Evolutionary conservation across 2,797 vertebrate species (phyloP), one percentile per base, ranked within the genome.

Genomic region (Acanthurus lineatus): DNA sequence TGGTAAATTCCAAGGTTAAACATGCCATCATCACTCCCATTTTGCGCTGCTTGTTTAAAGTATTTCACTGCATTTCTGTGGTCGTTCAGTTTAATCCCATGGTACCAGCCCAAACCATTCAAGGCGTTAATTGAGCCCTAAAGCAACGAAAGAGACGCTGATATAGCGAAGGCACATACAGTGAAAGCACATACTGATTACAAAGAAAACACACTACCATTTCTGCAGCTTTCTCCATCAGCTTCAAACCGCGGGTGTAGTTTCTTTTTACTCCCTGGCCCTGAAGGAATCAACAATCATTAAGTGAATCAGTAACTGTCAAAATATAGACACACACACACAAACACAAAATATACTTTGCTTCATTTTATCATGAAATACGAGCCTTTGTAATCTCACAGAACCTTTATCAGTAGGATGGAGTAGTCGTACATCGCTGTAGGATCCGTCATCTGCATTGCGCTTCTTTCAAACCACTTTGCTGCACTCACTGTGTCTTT

Each of bases 61-160:
- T 96, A 97, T 60, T 93, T 88, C 1, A 94, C 85, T 0, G 97
- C 97, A 62, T 91, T 96, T 64, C 42, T 88, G 76, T 95, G 93
- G 85, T 98, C 95, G 64, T 93, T 95, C 73, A 91, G 94, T 52
- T 96, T 92, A 44, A 86, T 93, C 90, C 96, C 95, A 84, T 97
- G 96, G 91, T 98, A 98, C 97, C 97, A 98, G 63, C 97, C 98
- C 56, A 98, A 84, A 62, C 96, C 97, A 56, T 98, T 99, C 90
- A 99, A 91, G 40, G 97, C 98, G 17, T 95, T 95, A 75, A 95
- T 94, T 68, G 96, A 96, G 35, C 98, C 98, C 98, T 98, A 71
- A 54, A 75, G 86, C 82, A 40, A 81, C 66, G 81, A 92, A 83
- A 82, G 73, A 79, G 54, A 88, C 17, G 69, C 28, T 44, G n/a